Evolutionary conservation across 2,797 vertebrate species (phyloP), one percentile per base, ranked within the genome.

Genomic region (Neosalanx taihuensis): DNA sequence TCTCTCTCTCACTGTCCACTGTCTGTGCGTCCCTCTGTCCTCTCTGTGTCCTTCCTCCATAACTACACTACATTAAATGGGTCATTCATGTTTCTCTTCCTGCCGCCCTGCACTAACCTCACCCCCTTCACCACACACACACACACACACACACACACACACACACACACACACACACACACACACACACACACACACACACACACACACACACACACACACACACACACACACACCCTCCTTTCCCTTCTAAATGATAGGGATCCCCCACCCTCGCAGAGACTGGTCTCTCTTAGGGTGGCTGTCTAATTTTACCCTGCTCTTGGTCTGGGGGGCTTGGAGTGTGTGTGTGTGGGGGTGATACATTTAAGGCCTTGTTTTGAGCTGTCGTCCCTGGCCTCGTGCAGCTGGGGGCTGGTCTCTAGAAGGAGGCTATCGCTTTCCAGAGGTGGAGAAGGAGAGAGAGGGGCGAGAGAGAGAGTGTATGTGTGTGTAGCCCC

Each of bases 281-380:
- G 33, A 5, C 37, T 41, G 49, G 35, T 37, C 31, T 78, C 78
- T 83, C 68, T 81, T 26, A 68, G 76, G 64, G 71, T 30, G 10
- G 33, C 57, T 30, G 78, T 79, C 69, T 89, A 88, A 88, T 86
- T 90, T 87, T 81, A 85, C 78, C 62, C 69, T 3, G 64, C 46
- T 41, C 64, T 6, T 66, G 64, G 71, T 10, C 57, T 69, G 51
- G 18, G n/a, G n/a, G 6, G 60, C 23, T 33, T 7, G 64, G 65
- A 0, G 57, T 3, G 63, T 23, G 17, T 51, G 23, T 26, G 23
- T 60, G 0, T 30, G 46, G 26, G 23, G 6, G 4, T 29, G 41
- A 59, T 63, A 68, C 77, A 81, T 76, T 69, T 69, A 76, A 77
- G 77, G 76, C 79, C 83, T 81, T 88, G 86, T 88, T 85, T 86